Conservation (phyloP, 2,113 vertebrate species). For the Pantherophis guttatus region DNA sequence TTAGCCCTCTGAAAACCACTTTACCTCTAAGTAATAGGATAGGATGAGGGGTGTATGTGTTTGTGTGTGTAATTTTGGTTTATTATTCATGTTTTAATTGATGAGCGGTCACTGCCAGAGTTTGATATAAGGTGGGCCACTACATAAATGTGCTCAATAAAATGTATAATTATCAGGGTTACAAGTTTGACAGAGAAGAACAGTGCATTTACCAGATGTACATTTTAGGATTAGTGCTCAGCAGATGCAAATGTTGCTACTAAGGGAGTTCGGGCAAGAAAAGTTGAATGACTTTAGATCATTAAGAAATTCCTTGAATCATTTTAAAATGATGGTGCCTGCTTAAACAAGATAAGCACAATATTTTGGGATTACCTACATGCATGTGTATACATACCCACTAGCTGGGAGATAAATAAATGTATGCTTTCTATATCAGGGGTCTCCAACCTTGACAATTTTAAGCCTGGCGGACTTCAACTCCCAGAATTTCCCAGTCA, state of each 20-base stretch:
- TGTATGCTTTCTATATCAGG: slow-evolving; percentile 26
- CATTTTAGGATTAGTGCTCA: background rate
- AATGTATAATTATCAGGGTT: slow-evolving; percentile 26
- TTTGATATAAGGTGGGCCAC: background rate
- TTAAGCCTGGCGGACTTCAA: no score
- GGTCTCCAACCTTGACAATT: no score
- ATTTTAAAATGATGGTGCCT: slow-evolving; percentile 17
- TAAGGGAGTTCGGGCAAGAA: background rate
- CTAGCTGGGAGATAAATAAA: slow-evolving; percentile 40
- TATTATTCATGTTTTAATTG: background rate
- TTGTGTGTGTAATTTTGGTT: background rate
- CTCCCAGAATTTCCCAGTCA: no score
- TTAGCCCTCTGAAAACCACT: background rate
- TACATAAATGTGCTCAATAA: background rate
- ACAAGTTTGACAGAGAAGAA: slow-evolving; percentile 38
- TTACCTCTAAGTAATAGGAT: background rate
- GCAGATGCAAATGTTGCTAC: background rate
- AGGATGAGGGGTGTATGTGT: background rate
- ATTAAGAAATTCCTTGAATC: slow-evolving; percentile 31
- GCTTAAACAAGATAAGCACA: slow-evolving; percentile 10
- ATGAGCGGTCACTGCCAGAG: background rate
- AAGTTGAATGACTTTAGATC: slow-evolving; percentile 4
- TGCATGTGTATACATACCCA: slow-evolving; percentile 30
- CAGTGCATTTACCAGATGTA: slow-evolving; percentile 33
- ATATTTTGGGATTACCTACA: background rate